Evolutionary conservation across 2,113 vertebrate genomes (phyloP), one percentile per base, ranked within the genome.

Genomic region (Sclerurus mexicanus): DNA sequence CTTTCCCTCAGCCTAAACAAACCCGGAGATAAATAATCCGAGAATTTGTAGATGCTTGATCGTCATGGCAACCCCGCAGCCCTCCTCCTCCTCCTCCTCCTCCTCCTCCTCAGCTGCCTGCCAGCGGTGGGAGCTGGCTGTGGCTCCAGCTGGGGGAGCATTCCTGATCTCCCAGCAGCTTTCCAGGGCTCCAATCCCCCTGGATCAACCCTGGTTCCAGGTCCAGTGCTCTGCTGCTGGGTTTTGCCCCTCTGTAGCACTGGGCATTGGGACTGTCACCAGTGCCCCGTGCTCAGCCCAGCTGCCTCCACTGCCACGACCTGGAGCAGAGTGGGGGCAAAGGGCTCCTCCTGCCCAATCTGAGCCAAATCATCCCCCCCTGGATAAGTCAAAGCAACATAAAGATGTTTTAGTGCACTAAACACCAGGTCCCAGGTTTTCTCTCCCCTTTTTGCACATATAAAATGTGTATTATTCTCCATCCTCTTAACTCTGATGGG

Each of bases 1-100:
- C 66, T 60, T 76, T 42, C 82, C 21, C 58, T 24, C 71, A 64
- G 82, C 90, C 89, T 28, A 69, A 97, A 67, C 72, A 90, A 81
- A 84, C 19, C 50, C 5, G 2, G 55, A 62, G 89, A 92, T 50
- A 95, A 93, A 95, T 81, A 92, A 96, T 28, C 76, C 2, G 2
- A 42, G 80, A 72, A 90, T 95, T 84, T 96, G 86, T 82, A 63
- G 92, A 50, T 72, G 93, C 89, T 85, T 15, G 6, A 78, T 95
- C 67, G 15, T 27, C 95, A 96, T 95, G 93, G 96, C 96, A 97
- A 95, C 96, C 67, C 50, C 0, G 2, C 74, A 76, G 56, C 69
- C 76, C 40, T 60, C 71, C 86, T 75, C 62, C 64, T 47, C 78
- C 67, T 66, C 52, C 67, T 24, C 69, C 55, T 77, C 59, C 78